Evolutionary conservation across 1,140 invertebrate genomes (phyloP).

Genomic region (Bathynomus jamesi): DNA sequence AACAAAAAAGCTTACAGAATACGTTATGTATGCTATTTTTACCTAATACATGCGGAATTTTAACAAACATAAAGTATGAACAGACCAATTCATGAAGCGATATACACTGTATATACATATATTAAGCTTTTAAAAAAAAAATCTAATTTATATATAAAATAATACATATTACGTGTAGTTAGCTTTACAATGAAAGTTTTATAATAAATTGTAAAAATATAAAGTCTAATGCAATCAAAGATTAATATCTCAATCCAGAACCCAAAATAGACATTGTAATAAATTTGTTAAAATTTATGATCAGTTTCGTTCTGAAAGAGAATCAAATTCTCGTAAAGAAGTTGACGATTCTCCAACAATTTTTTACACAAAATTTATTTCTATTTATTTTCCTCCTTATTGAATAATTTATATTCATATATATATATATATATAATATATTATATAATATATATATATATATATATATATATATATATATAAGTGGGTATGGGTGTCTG

Average conservation of each 20-base stretch:
- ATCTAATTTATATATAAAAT: too few species aligned
- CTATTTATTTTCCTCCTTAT: background rate
- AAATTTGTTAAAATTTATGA: background rate
- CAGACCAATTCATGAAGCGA: too few species aligned
- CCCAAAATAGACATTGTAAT: background rate
- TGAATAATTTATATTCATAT: background rate
- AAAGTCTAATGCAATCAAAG: too few species aligned
- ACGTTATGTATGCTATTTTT: too few species aligned
- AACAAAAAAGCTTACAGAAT: too few species aligned
- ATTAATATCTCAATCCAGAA: background rate
- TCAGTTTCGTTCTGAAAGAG: background rate
- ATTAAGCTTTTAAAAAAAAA: too few species aligned
- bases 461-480: constrained; percentile 13
- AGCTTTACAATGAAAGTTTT: too few species aligned
- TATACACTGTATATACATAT: too few species aligned
- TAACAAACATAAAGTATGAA: too few species aligned
- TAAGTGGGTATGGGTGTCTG: background rate
- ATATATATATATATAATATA: constrained; percentile 2
- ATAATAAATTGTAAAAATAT: too few species aligned
- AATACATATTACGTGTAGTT: too few species aligned
- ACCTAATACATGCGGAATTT: too few species aligned
- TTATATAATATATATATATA: constrained; percentile 7
- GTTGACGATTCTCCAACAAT: background rate
- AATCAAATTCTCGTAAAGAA: background rate
- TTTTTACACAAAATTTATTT: background rate